Evolutionary conservation across 2,888 invertebrate species (phyloP).

Genomic region (Mystacides longicornis): DNA sequence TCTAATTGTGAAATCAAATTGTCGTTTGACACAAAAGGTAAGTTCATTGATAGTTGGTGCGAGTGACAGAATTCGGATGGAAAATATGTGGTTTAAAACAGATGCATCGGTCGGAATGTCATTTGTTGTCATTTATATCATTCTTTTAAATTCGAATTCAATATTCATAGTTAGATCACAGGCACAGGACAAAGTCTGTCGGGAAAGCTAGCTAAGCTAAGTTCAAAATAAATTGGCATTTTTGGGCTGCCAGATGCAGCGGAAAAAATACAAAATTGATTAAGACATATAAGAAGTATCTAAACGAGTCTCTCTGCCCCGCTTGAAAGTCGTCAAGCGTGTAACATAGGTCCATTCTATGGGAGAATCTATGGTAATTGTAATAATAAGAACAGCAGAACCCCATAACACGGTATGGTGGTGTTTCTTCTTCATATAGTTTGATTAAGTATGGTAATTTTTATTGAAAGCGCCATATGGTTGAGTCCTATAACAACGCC

Average conservation of each 20-base stretch:
- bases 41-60: no score
- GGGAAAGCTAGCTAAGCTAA: no score
- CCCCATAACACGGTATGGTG: neutral
- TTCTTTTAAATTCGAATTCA: no score
- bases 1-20: no score
- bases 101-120: no score
- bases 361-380: neutral
- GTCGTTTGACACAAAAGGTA: no score
- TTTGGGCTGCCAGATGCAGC: neutral
- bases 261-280: neutral
- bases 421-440: slow-evolving; percentile 8
- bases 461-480: slow-evolving; percentile 41
- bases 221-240: no score
- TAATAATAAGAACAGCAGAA: neutral
- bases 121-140: no score
- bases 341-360: neutral
- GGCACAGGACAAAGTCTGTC: no score
- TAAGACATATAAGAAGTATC: neutral
- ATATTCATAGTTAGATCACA: no score
- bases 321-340: slow-evolving; percentile 27
- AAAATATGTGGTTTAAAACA: no score
- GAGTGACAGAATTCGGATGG: no score
- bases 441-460: slow-evolving; percentile 27
- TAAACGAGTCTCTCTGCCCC: slow-evolving; percentile 15
- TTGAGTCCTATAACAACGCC: slow-evolving; percentile 26